Evolutionary conservation across 2,888 invertebrate species (phyloP), one percentile per base, ranked within the genome.

Genomic region (Megaustenia siamemsis): DNA sequence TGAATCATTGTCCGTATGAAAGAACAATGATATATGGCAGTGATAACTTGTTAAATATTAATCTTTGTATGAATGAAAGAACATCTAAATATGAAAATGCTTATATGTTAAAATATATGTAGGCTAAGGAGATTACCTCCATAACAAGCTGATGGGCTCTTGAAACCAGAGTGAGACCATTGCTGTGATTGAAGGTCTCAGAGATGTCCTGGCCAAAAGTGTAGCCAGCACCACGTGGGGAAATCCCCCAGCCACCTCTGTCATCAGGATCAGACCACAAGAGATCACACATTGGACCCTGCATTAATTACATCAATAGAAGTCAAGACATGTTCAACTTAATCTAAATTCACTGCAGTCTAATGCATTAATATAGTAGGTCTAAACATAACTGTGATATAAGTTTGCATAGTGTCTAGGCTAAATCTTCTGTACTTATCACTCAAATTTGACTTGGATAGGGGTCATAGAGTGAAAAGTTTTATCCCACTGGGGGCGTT

Each of bases 151-250:
- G 99, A 95, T 99, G 99, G 90, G 99, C 99, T 94, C 99, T 96
- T 88, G 99, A 98, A 90, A 99, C 99, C 92, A 99, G 96, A 92
- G 99, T 99, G 94, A 99, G 96, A 92, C 98, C 98, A 95, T 99
- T 99, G 95, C 98, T 98, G 95, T 99, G 99, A 95, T 99, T 99
- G 96, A 99, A 99, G 91, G 99, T 99, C 96, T 99, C 99, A 88
- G 99, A 99, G 95, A 99, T 99, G 95, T 99, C 99, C 95, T 99
- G 99, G 87, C 99, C 99, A 95, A 99, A 99, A 76, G 99, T 99
- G 95, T 99, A 99, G 91, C 99, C 99, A 91, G 99, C 99, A 91
- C 99, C 99, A 92, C 99, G 96, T 78, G 99, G 99, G 73, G 99
- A 99, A 95, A 99, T 99, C 88, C 99, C 99, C 99, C 99, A 99